Evolutionary conservation across 2,888 invertebrate species (phyloP).

Genomic region (Folsomia manolachei): DNA sequence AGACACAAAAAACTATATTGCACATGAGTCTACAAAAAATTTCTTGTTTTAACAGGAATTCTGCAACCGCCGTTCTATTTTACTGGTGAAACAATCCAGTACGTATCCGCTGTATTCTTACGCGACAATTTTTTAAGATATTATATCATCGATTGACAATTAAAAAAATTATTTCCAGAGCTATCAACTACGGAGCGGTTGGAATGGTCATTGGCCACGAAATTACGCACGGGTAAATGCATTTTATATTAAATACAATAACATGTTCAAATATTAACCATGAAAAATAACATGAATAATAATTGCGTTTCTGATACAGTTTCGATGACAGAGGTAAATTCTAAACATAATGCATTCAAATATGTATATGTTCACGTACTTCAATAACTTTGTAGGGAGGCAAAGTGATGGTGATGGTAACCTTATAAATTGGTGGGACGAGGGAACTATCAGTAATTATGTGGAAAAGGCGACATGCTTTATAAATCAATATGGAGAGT

Average conservation of each 20-base stretch:
- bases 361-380: background rate
- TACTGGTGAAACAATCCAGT: slow-evolving; percentile 59
- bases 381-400: slow-evolving; percentile 61
- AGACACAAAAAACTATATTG: no score
- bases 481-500: slow-evolving; percentile 89
- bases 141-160: background rate
- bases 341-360: slow-evolving; percentile 6
- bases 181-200: slow-evolving; percentile 48
- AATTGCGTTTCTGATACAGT: no score
- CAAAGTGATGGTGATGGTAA: slow-evolving; percentile 91
- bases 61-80: slow-evolving; percentile 80
- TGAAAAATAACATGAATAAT: no score
- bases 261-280: no score
- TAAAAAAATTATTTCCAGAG: slow-evolving; percentile 23
- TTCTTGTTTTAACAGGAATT: slow-evolving; percentile 78
- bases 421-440: slow-evolving; percentile 88
- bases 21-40: no score
- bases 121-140: background rate
- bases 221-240: slow-evolving; percentile 59
- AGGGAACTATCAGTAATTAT: slow-evolving; percentile 75
- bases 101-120: slow-evolving; percentile 10
- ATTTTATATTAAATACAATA: no score
- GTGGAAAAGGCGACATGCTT: slow-evolving; percentile 82
- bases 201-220: slow-evolving; percentile 57
- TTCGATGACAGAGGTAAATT: slow-evolving; percentile 56